phyloP scores from a whole-genome alignment of 1,140 invertebrate species.

The Drosophila kurseongensis region DNA sequence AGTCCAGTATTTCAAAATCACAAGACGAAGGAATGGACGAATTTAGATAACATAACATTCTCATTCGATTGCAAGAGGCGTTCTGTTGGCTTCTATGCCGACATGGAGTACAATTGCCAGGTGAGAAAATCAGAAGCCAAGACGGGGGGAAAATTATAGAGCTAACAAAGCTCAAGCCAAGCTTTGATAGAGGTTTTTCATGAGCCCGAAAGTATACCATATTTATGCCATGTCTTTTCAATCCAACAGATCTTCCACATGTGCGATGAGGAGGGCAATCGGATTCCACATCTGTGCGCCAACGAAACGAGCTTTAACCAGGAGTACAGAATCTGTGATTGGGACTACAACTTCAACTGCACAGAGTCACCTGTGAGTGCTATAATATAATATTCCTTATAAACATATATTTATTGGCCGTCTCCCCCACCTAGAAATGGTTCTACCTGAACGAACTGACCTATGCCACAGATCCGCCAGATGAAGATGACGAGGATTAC shows the following conservation, averaged over 20 bases:
- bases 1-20: slow-evolving; percentile 84
- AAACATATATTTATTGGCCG: not conserved
- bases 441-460: slow-evolving; percentile 87
- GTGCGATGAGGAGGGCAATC: slow-evolving; percentile 87
- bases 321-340: slow-evolving; percentile 87
- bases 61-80: slow-evolving; percentile 87
- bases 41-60: slow-evolving; percentile 87
- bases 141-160: not conserved
- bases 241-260: slow-evolving; percentile 86
- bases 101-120: slow-evolving; percentile 88
- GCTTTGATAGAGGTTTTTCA: not conserved
- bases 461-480: slow-evolving; percentile 87
- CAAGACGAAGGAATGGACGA: slow-evolving; percentile 87
- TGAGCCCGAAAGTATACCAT: slow-evolving; percentile 59
- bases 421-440: slow-evolving; percentile 77
- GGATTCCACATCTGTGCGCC: slow-evolving; percentile 87
- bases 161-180: not conserved
- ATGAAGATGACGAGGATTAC: slow-evolving; percentile 84
- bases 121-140: slow-evolving; percentile 51
- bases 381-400: not conserved
- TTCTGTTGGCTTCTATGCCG: slow-evolving; percentile 87
- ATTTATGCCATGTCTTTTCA: not conserved
- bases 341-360: slow-evolving; percentile 87
- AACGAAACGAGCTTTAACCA: slow-evolving; percentile 88
- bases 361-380: slow-evolving; percentile 84